Conservation (phyloP, 2,113 vertebrate species). For the Microtus montanus region DNA sequence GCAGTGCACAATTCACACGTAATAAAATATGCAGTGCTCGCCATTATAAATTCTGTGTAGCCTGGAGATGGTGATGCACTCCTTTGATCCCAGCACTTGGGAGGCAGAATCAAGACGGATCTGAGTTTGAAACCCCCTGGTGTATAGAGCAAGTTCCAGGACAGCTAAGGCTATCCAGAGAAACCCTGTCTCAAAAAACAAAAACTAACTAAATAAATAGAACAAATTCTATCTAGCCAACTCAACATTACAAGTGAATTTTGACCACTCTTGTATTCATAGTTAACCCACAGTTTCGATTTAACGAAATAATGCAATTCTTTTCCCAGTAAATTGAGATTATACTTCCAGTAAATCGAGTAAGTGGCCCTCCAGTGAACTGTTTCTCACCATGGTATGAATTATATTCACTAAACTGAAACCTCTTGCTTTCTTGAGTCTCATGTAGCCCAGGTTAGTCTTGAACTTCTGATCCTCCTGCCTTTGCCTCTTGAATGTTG, state of each 20-base stretch:
- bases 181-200: neutral
- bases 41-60: neutral
- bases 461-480: neutral
- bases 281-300: neutral
- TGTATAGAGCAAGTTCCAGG: neutral
- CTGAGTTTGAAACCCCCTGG: neutral
- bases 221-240: neutral
- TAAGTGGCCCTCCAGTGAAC: neutral
- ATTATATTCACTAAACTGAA: conserved; percentile 23
- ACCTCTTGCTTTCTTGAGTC: neutral
- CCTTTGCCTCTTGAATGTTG: neutral
- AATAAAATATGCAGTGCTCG: neutral
- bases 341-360: neutral
- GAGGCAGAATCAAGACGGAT: neutral
- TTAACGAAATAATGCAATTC: neutral
- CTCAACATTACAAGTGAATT: neutral
- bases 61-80: neutral
- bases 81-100: neutral
- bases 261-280: neutral
- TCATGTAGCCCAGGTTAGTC: neutral
- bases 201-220: neutral
- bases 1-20: neutral
- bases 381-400: neutral
- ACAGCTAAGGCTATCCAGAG: neutral
- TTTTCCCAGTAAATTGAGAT: neutral